Conservation (phyloP, 2,888 invertebrate genomes). For the Escarpia spicata region DNA sequence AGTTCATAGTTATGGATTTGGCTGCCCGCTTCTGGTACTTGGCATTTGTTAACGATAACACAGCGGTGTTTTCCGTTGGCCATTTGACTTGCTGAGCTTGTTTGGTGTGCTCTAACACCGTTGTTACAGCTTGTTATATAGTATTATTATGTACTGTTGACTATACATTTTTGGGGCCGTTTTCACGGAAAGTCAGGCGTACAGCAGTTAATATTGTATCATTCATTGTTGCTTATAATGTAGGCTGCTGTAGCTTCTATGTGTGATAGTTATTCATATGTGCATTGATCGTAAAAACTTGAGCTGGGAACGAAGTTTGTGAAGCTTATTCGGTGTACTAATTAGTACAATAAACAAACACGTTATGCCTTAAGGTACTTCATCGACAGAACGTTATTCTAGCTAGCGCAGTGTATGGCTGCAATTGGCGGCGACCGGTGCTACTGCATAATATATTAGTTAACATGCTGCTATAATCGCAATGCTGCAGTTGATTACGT, state of each 20-base stretch:
- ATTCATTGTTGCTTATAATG: not conserved
- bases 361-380: not conserved
- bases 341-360: not conserved
- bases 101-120: conserved; percentile 10
- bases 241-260: not conserved
- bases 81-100: not conserved
- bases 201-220: too few relatives aligned
- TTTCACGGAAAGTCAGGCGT: too few relatives aligned
- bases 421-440: not conserved
- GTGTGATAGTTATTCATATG: not conserved
- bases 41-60: not conserved
- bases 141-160: not conserved
- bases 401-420: not conserved
- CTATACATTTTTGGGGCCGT: not conserved
- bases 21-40: not conserved
- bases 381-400: not conserved
- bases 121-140: not conserved
- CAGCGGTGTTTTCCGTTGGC: not conserved
- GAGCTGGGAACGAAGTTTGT: not conserved
- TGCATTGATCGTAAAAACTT: not conserved
- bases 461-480: not conserved
- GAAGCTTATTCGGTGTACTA: not conserved
- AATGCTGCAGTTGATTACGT: not conserved
- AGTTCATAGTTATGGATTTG: not conserved
- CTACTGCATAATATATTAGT: not conserved